These are phyloP conservation scores for Pangasius sanitwongsei DNA, from an alignment of 2,797 vertebrate species.

Conservation along the genomic window DNA sequence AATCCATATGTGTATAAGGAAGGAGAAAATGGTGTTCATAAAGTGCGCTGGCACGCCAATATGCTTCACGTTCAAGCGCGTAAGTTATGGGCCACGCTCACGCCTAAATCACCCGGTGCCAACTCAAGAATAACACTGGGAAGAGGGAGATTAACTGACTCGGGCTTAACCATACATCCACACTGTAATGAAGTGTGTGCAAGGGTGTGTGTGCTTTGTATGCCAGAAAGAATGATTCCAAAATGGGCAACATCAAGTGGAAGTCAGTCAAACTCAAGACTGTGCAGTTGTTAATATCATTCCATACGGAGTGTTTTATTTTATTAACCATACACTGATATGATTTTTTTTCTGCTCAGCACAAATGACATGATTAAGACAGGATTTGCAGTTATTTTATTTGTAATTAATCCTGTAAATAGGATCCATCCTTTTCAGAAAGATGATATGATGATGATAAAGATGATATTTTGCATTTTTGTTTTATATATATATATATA, in stretches of 20 bases:
- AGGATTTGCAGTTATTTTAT: not conserved
- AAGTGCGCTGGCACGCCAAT: constrained; percentile 16
- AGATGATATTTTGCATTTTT: no score
- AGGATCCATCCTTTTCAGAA: not conserved
- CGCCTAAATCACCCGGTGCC: constrained; percentile 52
- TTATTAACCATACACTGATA: not conserved
- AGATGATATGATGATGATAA: no score
- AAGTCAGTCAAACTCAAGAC: not conserved
- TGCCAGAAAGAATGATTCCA: not conserved
- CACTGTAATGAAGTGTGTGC: not conserved
- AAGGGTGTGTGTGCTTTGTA: not conserved
- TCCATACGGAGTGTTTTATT: not conserved
- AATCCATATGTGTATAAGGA: constrained; percentile 16
- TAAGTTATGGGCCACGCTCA: constrained; percentile 20
- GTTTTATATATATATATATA: not conserved
- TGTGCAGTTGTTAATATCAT: not conserved
- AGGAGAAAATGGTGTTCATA: constrained; percentile 32
- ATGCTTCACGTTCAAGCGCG: not conserved
- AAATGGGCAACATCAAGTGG: not conserved
- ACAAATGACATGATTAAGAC: not conserved
- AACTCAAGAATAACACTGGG: constrained; percentile 56
- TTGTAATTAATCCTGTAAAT: not conserved
- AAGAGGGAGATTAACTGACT: constrained; percentile 39
- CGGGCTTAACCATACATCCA: constrained; percentile 18
- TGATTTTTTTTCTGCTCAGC: not conserved